Percentiles rank a stretch among this genome's conserved stretches.
phyloP scores from a whole-genome alignment of 92 coral and sea anemone genomes.

The Anthopleura xanthogrammica region DNA sequence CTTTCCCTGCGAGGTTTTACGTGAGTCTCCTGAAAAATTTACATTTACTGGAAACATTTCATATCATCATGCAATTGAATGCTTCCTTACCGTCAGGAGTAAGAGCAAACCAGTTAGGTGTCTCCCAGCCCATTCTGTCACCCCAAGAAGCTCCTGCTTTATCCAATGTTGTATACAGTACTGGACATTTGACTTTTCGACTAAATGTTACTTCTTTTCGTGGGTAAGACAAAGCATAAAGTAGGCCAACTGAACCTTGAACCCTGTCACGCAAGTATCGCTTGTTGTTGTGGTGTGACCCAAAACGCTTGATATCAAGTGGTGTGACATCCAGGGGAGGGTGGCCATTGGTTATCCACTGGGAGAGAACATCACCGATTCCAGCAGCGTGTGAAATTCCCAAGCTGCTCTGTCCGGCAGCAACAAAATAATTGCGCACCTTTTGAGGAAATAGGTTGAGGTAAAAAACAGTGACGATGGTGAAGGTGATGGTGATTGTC shows the following conservation, averaged over 20 bases:
- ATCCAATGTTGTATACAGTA: slow-evolving; percentile 48
- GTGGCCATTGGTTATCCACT: slow-evolving; percentile 51
- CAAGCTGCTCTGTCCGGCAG: slow-evolving; percentile 32
- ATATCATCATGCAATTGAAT: no score
- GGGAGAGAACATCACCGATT: slow-evolving; percentile 43
- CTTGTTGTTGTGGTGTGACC: slow-evolving; percentile 52
- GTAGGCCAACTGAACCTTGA: background rate
- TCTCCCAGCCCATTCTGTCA: slow-evolving; percentile 80
- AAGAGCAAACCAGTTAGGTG: slow-evolving; percentile 63
- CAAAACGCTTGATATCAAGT: slow-evolving; percentile 50
- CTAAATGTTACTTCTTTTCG: slow-evolving; percentile 11
- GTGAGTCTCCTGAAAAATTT: no score
- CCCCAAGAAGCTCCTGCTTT: slow-evolving; percentile 84
- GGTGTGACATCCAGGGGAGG: slow-evolving; percentile 43
- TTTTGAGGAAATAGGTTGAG: background rate
- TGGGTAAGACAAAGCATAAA: slow-evolving; percentile 37
- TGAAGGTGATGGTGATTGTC: no score
- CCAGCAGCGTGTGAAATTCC: slow-evolving; percentile 57
- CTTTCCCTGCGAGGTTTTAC: no score
- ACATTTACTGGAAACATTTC: no score
- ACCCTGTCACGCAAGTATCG: slow-evolving; percentile 41
- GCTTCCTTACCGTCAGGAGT: slow-evolving; percentile 43
- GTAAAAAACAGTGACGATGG: background rate
- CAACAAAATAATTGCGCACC: slow-evolving; percentile 54
- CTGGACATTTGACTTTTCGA: slow-evolving; percentile 60